Evolutionary conservation across 1,140 invertebrate species (phyloP).

Genomic region (Zaprionus camerounensis): DNA sequence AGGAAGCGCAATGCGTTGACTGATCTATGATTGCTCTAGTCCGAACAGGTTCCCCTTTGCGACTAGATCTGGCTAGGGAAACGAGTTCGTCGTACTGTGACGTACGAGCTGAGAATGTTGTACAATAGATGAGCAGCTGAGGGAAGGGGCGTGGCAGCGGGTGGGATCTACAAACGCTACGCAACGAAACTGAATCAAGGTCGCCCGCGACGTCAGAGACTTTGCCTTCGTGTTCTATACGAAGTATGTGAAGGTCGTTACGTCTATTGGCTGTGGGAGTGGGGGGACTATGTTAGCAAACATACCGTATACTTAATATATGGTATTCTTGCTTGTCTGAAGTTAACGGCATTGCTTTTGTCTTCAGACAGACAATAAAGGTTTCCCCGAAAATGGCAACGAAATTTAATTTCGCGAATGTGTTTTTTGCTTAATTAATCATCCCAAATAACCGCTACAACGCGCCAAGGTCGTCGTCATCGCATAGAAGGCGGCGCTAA

Average conservation of each 20-base stretch:
- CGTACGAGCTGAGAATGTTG: slow-evolving; percentile 31
- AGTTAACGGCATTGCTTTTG: slow-evolving; percentile 63
- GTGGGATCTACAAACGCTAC: slow-evolving; percentile 25
- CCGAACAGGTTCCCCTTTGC: slow-evolving; percentile 24
- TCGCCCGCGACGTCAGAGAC: slow-evolving; percentile 3
- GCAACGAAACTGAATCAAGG: slow-evolving; percentile 56
- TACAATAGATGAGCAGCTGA: slow-evolving; percentile 32
- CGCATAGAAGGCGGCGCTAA: slow-evolving; percentile 49
- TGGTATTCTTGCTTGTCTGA: slow-evolving; percentile 31
- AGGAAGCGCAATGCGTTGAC: not conserved
- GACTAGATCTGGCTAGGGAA: slow-evolving; percentile 6
- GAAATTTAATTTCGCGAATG: slow-evolving; percentile 58
- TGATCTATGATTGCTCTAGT: not conserved
- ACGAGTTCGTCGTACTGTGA: slow-evolving; percentile 34
- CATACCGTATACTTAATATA: slow-evolving; percentile 3
- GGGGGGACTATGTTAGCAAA: not conserved
- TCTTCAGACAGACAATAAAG: slow-evolving; percentile 46
- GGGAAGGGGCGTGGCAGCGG: not conserved
- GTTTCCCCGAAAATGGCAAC: slow-evolving; percentile 21
- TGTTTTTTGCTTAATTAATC: slow-evolving; percentile 61
- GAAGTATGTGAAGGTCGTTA: slow-evolving; percentile 66
- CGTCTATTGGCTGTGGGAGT: not conserved
- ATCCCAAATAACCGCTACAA: slow-evolving; percentile 59
- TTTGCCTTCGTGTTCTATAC: slow-evolving; percentile 13
- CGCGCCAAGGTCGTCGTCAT: slow-evolving; percentile 39